A percentile compares a stretch with the other conserved stretches of the same genome.
Evolutionary conservation across 2,888 invertebrate genomes (phyloP).

Genomic region (Lumbricus terrestris): DNA sequence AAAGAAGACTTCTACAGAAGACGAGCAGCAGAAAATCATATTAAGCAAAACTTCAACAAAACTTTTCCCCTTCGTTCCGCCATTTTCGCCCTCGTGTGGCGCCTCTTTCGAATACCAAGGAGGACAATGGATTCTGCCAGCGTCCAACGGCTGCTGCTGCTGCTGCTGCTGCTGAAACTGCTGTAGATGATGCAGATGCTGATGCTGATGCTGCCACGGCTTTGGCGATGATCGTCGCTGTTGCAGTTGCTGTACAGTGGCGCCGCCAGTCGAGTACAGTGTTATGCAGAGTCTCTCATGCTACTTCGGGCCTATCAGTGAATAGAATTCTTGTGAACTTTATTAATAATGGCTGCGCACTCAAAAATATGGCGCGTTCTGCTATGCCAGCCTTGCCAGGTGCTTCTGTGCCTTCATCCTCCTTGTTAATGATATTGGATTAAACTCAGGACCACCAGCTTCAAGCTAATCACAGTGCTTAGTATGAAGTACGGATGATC

Average conservation of each 20-base stretch:
- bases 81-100: constrained; percentile 3
- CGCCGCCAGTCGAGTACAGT: background rate
- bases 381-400: no score
- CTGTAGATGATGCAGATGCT: no score
- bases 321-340: no score
- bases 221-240: background rate
- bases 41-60: no score
- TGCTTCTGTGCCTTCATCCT: background rate
- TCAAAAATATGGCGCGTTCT: background rate
- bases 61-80: background rate
- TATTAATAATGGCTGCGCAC: no score
- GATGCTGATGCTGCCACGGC: no score
- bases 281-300: no score
- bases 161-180: no score
- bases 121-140: background rate
- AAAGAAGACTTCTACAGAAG: background rate
- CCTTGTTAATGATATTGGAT: background rate
- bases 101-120: background rate
- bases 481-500: no score
- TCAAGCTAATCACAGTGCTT: no score
- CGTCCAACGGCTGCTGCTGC: background rate
- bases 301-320: no score
- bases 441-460: background rate
- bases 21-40: background rate
- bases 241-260: background rate